phyloP scores from a whole-genome alignment of 1,140 invertebrate species.

The Globodera rostochiensis region DNA sequence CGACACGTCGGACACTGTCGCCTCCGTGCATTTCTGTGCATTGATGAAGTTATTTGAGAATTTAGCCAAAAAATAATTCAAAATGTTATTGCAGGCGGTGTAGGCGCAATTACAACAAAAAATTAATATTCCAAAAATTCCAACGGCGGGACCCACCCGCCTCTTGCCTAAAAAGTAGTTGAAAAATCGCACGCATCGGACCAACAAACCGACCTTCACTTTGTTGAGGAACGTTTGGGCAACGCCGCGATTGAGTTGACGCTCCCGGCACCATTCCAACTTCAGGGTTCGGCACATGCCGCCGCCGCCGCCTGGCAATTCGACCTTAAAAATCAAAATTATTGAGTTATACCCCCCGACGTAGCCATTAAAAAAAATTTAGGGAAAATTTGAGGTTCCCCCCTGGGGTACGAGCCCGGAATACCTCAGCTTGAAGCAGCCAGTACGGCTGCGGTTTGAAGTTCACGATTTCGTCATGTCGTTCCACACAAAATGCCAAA shows the following conservation, averaged over 20 bases:
- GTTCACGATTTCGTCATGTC: conserved; percentile 95
- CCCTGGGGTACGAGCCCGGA: not conserved
- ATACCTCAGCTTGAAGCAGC: conserved; percentile 76
- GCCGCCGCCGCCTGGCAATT: not conserved
- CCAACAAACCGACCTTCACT: conserved; percentile 73
- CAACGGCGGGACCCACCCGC: no score
- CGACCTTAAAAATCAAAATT: conserved; percentile 27
- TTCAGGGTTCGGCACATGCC: conserved; percentile 66
- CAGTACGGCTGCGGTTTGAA: conserved; percentile 98
- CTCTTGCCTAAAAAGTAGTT: no score
- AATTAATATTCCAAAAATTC: no score
- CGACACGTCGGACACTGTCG: conserved; percentile 30
- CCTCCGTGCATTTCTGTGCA: not conserved
- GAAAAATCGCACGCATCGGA: no score
- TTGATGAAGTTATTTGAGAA: not conserved
- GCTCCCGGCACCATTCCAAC: conserved; percentile 84
- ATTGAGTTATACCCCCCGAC: no score
- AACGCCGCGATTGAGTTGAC: conserved; percentile 92
- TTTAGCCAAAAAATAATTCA: not conserved
- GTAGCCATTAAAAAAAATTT: no score
- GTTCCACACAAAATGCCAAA: conserved; percentile 94
- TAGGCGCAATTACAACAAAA: no score
- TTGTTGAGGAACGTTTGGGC: conserved; percentile 84
- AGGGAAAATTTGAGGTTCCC: no score
- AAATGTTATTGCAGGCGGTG: no score